phyloP scores from a whole-genome alignment of 2,113 vertebrate genomes.

The Oreocharis arfaki region DNA sequence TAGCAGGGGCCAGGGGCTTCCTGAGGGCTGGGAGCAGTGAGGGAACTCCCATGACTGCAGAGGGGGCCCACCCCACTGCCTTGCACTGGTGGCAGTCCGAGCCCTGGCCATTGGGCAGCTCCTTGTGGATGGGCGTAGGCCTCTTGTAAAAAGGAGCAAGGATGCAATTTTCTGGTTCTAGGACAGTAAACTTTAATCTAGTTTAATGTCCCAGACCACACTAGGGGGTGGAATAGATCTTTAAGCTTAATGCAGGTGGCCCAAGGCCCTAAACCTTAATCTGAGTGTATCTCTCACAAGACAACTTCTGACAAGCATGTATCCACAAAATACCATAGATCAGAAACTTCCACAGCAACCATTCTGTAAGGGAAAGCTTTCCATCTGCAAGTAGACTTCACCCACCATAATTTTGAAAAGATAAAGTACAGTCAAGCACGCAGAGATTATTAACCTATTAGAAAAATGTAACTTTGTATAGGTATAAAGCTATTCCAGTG shows the following conservation, averaged over 20 bases:
- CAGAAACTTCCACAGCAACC: neutral
- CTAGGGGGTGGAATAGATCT: neutral
- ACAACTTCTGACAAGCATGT: neutral
- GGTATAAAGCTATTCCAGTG: neutral
- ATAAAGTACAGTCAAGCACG: neutral
- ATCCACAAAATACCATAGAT: neutral
- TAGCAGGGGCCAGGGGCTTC: rapidly evolving
- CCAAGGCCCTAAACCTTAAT: neutral
- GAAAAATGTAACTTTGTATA: neutral
- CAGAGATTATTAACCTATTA: neutral
- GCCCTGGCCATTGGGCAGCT: rapidly evolving
- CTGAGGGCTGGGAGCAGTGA: neutral
- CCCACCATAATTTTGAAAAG: neutral
- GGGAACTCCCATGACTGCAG: neutral
- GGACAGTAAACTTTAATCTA: neutral
- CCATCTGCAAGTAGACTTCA: neutral
- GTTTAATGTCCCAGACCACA: neutral
- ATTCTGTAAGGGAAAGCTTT: neutral
- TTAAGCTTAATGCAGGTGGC: neutral
- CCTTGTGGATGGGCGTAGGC: too few relatives aligned
- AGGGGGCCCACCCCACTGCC: rapidly evolving
- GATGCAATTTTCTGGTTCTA: neutral
- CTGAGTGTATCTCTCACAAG: neutral
- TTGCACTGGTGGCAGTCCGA: neutral
- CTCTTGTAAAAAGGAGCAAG: neutral